Base-by-base conservation (phyloP, 2,888 invertebrate genomes). In the Lypha dubia region DNA sequence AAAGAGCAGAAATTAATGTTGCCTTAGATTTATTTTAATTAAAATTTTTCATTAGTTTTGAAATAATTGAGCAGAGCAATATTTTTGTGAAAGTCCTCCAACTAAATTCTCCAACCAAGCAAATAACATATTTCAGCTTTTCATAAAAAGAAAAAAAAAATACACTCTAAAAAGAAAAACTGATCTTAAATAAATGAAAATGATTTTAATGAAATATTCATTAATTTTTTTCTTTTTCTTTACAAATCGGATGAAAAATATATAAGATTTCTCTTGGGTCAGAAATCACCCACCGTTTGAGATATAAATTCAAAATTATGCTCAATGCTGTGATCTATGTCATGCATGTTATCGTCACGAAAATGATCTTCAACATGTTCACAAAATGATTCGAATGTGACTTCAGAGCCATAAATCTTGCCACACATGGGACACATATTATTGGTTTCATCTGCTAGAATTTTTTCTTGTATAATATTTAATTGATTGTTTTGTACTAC, bases 341-440 rank as follows among this genome's bases (percentile, higher is more conserved):
- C 94, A 1, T 53, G 79, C 75, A 90, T 91, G 4, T 90, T 92
- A 44, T 95, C 94, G 86, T 94, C 94, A 77, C 93, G 92, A 90
- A 97, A 97, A 92, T 97, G 97, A 88, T 93, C 94, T 90, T 96
- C 94, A 35, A 97, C 97, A 92, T 97, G 97, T 79, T 94, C 93
- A 86, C 95, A 94, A 89, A 96, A 96, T 62, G 94, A 93, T 32
- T 93, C 92, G 90, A 96, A 96, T 24, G 93, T 90, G 13, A 93
- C 90, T 75, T 94, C 93, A 89, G 93, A 93, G 58, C 92, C 92
- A 89, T 95, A 96, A 86, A 93, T 92, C 90, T 93, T 93, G 11
- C 94, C 95, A 91, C 97, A 97, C 93, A 97, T 94, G 0, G 97
- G 97, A 88, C 97, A 97, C 70, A 95, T 94, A 90, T 94, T 95